Conservation (phyloP, 2,888 invertebrate species). For the Apotomis turbidana region DNA sequence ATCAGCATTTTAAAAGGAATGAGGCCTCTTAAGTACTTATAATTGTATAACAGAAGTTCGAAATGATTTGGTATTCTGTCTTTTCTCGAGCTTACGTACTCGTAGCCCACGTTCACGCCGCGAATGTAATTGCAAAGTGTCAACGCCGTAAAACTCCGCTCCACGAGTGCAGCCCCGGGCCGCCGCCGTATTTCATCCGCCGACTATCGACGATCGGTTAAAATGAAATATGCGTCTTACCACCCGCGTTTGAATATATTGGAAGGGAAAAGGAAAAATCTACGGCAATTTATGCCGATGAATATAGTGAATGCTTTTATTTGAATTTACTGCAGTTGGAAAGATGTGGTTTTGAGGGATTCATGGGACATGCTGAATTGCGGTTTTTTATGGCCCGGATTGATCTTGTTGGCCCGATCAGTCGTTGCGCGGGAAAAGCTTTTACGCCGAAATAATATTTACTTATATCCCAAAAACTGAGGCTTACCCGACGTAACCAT, state of each 20-base stretch:
- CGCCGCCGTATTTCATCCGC: constrained; percentile 61
- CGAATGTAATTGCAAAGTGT: constrained; percentile 42
- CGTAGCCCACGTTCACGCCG: constrained; percentile 7
- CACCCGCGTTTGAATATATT: constrained; percentile 64
- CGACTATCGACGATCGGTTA: constrained; percentile 68
- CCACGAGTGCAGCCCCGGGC: constrained; percentile 40
- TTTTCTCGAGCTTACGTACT: not conserved
- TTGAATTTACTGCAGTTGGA: constrained; percentile 41
- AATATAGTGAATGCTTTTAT: constrained; percentile 40
- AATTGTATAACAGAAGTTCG: too few relatives aligned
- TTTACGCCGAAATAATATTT: too few relatives aligned
- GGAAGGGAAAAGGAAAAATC: constrained; percentile 51
- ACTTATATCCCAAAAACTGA: too few relatives aligned
- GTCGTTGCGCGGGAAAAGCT: not conserved
- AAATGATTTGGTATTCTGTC: too few relatives aligned
- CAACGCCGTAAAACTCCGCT: constrained; percentile 43
- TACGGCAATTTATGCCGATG: constrained; percentile 51
- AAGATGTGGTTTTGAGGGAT: constrained; percentile 39
- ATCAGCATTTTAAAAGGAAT: too few relatives aligned
- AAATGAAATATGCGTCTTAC: constrained; percentile 69
- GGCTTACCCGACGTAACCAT: too few relatives aligned
- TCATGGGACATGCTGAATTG: constrained; percentile 25
- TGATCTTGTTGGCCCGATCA: not conserved
- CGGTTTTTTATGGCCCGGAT: constrained; percentile 18
- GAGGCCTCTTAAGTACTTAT: not conserved